Base-by-base conservation (phyloP, 2,797 vertebrate species). In the Karalla daura region DNA sequence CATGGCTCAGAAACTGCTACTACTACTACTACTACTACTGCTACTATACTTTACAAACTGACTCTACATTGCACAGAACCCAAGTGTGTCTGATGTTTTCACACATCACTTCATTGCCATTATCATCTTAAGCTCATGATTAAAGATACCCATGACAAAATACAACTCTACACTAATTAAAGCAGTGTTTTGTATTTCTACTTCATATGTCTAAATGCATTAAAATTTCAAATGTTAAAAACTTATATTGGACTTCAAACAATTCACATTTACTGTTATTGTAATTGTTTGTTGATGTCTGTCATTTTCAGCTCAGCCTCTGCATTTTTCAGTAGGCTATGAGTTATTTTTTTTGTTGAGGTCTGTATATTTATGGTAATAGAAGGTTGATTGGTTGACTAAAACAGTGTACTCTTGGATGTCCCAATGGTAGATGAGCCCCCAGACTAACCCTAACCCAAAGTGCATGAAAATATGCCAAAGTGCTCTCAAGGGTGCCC, bases 161-260 rank as follows among this genome's bases (percentile, higher is more conserved):
- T 33, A 6, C 23, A 43, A 28, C 17, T 43, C 10, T 24, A n/a
- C 20, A 20, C 12, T 7, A 20, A 8, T 20, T 33, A 30, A 36
- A 35, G 10, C 7, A 40, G 25, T 70, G 27, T 18, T 30, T 55
- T 55, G 30, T 44, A 37, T 52, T 47, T 47, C 24, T 58, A 15
- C 17, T 15, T 68, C 21, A 35, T 33, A 6, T 54, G 35, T 52
- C 5, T 24, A 56, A 40, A 40, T 55, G 27, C 23, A 71, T 39
- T 59, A 15, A 59, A 43, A 46, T 24, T 17, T 12, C 9, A 28
- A 28, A 21, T 33, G 35, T 52, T 17, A 40, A 63, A 69, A 59
- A 6, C 15, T 2, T 49, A 3, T n/a, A 61, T 45, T 53, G 12
- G 28, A 70, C 10, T 10, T 50, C 33, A 6, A 14, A 24, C 17